Evolutionary conservation across 2,797 vertebrate genomes (phyloP).

Genomic region (Gymnothorax reevesii): DNA sequence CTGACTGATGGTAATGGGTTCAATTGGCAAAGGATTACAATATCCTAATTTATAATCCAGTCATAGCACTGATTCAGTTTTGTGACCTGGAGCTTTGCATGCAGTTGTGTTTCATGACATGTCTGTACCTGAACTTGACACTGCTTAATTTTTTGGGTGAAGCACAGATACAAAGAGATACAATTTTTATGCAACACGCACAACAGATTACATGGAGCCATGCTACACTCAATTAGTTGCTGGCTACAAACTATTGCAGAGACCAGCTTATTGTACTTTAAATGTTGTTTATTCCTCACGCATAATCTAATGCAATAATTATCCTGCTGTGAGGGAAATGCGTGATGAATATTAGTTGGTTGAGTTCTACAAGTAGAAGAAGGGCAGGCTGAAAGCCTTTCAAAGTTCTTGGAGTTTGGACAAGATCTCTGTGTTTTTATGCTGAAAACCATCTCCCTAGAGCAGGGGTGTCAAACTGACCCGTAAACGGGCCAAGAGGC

Average conservation of each 20-base stretch:
- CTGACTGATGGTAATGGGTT: conserved; percentile 22
- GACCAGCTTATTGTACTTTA: background rate
- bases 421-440: background rate
- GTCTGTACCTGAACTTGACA: background rate
- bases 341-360: no score
- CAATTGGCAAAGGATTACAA: conserved; percentile 25
- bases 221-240: background rate
- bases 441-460: background rate
- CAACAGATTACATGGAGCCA: background rate
- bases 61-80: background rate
- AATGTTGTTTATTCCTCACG: no score
- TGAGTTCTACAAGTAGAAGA: no score
- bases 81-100: background rate
- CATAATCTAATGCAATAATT: background rate
- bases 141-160: no score
- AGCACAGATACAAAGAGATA: background rate
- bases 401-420: background rate
- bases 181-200: background rate
- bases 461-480: no score
- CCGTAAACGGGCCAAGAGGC: no score
- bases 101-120: background rate
- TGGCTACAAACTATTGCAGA: background rate
- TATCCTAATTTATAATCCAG: background rate
- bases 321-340: background rate
- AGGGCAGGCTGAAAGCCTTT: background rate